Evolutionary conservation across 2,113 vertebrate species (phyloP).

Genomic region (Empidonax alnorum): DNA sequence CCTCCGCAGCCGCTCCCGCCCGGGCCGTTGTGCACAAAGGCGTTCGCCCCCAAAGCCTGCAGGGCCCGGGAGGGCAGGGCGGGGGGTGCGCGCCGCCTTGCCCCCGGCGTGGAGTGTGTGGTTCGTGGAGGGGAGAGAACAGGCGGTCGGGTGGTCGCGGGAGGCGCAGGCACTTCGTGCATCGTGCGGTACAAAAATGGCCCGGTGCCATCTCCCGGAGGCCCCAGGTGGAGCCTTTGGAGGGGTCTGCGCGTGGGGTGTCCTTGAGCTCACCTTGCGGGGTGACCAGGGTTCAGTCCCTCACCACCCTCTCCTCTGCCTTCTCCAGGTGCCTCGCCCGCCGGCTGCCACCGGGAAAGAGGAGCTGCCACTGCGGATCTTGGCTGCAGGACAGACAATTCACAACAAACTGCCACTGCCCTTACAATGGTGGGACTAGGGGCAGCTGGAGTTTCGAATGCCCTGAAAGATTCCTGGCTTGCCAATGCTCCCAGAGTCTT

Average conservation of each 20-base stretch:
- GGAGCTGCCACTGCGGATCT: accelerated
- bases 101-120: neutral
- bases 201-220: neutral
- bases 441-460: neutral
- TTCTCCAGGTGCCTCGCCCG: neutral
- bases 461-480: neutral
- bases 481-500: neutral
- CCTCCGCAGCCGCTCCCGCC: neutral
- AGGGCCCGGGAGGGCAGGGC: too few relatives aligned
- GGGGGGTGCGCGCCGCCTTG: accelerated
- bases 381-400: neutral
- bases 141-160: accelerated
- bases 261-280: neutral
- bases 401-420: neutral
- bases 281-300: too few relatives aligned
- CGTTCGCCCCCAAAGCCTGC: neutral
- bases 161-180: accelerated
- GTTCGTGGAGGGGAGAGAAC: accelerated
- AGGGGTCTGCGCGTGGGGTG: neutral
- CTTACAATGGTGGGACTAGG: neutral
- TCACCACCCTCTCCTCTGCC: too few relatives aligned
- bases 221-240: neutral
- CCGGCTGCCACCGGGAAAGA: neutral
- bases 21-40: neutral
- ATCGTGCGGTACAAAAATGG: neutral